phyloP scores from a whole-genome alignment of 1,140 invertebrate genomes.

The Leguminivora glycinivorella region DNA sequence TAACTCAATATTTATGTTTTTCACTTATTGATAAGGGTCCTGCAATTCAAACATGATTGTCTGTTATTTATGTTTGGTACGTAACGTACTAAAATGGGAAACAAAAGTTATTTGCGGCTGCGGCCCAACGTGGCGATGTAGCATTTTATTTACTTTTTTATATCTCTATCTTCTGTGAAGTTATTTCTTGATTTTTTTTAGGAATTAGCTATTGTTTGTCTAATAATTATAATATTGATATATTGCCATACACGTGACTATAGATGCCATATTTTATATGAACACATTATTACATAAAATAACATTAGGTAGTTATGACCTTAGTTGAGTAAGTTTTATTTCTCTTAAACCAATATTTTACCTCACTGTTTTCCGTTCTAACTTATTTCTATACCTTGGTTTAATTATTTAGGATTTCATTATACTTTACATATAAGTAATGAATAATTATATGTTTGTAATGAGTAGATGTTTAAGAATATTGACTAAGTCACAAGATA shows the following conservation, averaged over 20 bases:
- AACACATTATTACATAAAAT: conserved; percentile 41
- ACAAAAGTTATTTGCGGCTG: neutral
- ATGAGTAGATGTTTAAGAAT: conserved; percentile 57
- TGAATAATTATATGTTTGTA: conserved; percentile 28
- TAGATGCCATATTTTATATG: conserved; percentile 67
- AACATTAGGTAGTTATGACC: conserved; percentile 43
- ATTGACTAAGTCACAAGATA: conserved; percentile 77
- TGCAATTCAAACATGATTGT: no score
- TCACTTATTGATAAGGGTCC: no score
- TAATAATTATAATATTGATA: conserved; percentile 32
- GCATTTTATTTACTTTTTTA: no score
- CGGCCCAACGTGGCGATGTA: neutral
- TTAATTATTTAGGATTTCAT: neutral
- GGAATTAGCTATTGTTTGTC: conserved; percentile 21
- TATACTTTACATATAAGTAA: conserved; percentile 46
- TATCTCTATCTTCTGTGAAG: neutral
- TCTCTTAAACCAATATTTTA: conserved; percentile 47
- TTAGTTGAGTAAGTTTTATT: conserved; percentile 49
- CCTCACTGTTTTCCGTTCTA: conserved; percentile 55
- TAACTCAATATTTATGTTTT: no score
- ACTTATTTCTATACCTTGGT: conserved; percentile 42
- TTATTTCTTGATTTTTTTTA: neutral
- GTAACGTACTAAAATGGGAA: neutral
- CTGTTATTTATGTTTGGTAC: no score
- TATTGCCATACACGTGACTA: conserved; percentile 65